Conservation (phyloP, 2,888 invertebrate genomes). For the Hyalella azteca region DNA sequence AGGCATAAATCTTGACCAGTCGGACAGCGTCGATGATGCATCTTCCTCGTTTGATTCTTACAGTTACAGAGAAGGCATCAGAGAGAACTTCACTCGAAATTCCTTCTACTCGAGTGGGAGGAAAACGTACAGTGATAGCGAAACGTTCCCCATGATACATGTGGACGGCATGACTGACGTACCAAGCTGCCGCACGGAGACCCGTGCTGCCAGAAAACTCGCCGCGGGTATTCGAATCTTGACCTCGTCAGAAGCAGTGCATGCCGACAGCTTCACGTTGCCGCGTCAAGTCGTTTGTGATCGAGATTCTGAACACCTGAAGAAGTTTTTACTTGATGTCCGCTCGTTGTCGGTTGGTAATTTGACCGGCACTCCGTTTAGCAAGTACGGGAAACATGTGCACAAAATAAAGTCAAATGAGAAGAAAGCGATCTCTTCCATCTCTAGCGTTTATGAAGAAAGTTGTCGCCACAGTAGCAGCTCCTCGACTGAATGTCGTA, state of each 20-base stretch:
- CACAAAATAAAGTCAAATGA: neutral
- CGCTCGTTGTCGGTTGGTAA: neutral
- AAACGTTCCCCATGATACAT: neutral
- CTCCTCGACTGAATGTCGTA: neutral
- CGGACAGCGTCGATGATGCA: too few relatives aligned
- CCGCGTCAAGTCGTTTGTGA: neutral
- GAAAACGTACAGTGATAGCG: neutral
- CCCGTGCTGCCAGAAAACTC: neutral
- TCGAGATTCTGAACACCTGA: neutral
- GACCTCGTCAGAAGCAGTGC: constrained; percentile 6
- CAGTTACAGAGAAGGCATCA: neutral
- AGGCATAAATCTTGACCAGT: neutral
- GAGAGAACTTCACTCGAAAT: neutral
- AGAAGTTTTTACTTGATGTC: constrained; percentile 25
- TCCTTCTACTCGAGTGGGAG: neutral
- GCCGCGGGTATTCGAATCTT: constrained; percentile 3
- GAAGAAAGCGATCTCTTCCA: neutral
- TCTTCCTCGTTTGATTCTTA: neutral
- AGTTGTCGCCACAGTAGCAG: neutral
- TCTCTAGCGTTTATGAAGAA: neutral
- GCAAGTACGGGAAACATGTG: constrained; percentile 26
- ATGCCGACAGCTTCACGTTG: neutral
- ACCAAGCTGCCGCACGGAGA: neutral
- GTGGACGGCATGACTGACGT: constrained; percentile 25
- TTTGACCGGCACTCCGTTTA: constrained; percentile 7